phyloP scores from a whole-genome alignment of 92 coral and sea anemone species.

The Parazoanthus darwini region DNA sequence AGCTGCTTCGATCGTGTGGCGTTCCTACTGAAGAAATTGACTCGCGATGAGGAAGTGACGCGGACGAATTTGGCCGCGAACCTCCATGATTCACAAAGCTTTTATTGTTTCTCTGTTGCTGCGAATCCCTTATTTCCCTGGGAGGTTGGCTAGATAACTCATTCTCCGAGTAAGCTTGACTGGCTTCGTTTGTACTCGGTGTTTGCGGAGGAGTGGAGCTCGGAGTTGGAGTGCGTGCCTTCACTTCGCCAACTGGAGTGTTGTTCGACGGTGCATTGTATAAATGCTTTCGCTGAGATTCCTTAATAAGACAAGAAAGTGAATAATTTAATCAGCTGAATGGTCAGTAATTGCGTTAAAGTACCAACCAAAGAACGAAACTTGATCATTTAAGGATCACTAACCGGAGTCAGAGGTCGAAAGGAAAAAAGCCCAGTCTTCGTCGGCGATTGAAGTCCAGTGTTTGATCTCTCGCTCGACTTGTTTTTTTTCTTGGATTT shows the following conservation, averaged over 20 bases:
- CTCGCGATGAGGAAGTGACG: slow-evolving; percentile 62
- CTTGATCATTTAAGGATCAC: slow-evolving; percentile 47
- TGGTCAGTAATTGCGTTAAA: slow-evolving; percentile 11
- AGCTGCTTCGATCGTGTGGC: slow-evolving; percentile 81
- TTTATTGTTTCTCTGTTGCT: slow-evolving; percentile 44
- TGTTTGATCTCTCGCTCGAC: slow-evolving; percentile 40
- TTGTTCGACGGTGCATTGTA: slow-evolving; percentile 5
- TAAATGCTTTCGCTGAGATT: slow-evolving; percentile 28
- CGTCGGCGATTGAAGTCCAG: slow-evolving; percentile 41
- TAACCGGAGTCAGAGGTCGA: slow-evolving; percentile 88
- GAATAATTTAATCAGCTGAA: slow-evolving; percentile 32
- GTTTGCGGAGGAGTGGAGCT: slow-evolving; percentile 34
- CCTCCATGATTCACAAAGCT: slow-evolving; percentile 43
- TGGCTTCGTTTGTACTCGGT: slow-evolving; percentile 19
- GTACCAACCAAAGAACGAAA: neutral
- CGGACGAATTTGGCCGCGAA: slow-evolving; percentile 42
- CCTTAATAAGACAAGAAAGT: slow-evolving; percentile 27
- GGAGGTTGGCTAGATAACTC: neutral
- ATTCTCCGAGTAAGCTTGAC: neutral
- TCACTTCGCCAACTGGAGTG: slow-evolving; percentile 20
- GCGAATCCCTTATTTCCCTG: slow-evolving; percentile 9
- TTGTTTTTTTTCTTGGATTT: slow-evolving; percentile 76
- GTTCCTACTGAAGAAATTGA: slow-evolving; percentile 59
- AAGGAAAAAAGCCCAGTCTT: slow-evolving; percentile 45
- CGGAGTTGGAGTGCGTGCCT: neutral